Percentiles rank a stretch among this genome's conserved stretches.
Conservation (phyloP, 2,113 vertebrate genomes). For the Carassius gibelio region DNA sequence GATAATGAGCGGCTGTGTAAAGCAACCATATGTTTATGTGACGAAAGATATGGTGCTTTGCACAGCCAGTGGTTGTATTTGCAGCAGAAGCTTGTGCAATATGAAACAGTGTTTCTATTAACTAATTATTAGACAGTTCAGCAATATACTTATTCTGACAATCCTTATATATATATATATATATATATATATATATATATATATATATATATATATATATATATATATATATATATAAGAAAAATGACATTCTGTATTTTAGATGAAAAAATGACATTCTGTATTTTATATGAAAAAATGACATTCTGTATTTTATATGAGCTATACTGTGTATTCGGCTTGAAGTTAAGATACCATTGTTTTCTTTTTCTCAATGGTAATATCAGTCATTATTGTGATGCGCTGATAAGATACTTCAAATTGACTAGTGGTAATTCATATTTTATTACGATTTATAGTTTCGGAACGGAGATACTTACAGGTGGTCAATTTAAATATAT, state of each 20-base stretch:
- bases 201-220: too few species aligned
- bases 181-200: too few species aligned
- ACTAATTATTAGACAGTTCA: too few species aligned
- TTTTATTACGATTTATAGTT: background rate
- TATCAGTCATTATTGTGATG: background rate
- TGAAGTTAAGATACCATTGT: background rate
- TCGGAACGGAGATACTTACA: background rate
- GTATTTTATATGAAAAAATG: too few species aligned
- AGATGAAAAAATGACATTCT: too few species aligned
- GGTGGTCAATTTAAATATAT: constrained; percentile 6
- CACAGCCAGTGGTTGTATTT: background rate
- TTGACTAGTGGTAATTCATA: background rate
- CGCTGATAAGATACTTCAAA: constrained; percentile 9
- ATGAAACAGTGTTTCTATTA: background rate
- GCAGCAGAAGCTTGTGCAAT: background rate
- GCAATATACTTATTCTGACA: too few species aligned
- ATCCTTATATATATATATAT: too few species aligned
- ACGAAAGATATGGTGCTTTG: background rate
- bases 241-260: too few species aligned
- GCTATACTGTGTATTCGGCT: too few species aligned
- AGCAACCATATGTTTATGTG: background rate
- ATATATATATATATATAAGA: too few species aligned
- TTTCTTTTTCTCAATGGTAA: background rate
- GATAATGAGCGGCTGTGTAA: background rate
- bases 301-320: background rate